phyloP scores from a whole-genome alignment of 2,888 invertebrate genomes.

The Flexamia atlantica region DNA sequence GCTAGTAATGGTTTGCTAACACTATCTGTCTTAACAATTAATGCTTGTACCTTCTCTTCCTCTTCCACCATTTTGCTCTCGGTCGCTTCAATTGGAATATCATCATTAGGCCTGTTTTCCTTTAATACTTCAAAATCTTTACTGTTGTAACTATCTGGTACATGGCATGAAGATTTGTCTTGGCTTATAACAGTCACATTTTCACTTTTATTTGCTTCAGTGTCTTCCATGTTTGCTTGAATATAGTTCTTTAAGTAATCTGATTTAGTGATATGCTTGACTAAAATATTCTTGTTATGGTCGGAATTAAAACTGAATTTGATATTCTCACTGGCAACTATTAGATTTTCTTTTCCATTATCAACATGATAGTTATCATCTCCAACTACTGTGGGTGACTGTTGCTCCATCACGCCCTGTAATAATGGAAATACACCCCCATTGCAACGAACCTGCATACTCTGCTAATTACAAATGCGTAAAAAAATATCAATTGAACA shows the following conservation, averaged over 20 bases:
- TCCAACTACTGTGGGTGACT: not conserved
- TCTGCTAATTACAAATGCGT: no score
- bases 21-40: not conserved
- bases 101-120: not conserved
- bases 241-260: not conserved
- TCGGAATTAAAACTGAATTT: not conserved
- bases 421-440: no score
- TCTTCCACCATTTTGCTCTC: slow-evolving; percentile 22
- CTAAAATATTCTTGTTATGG: not conserved
- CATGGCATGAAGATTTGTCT: not conserved
- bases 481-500: no score
- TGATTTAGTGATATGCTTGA: not conserved
- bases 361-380: not conserved
- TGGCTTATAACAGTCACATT: not conserved
- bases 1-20: not conserved
- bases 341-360: not conserved
- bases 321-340: not conserved
- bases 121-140: not conserved
- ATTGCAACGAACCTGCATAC: no score
- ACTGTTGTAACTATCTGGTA: not conserved
- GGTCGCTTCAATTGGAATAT: not conserved
- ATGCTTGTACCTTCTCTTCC: slow-evolving; percentile 9
- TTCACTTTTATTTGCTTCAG: not conserved
- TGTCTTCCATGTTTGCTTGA: not conserved
- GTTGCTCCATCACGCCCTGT: not conserved